Percentiles rank a stretch among this genome's conserved stretches.
Conservation (phyloP, 2,113 vertebrate genomes). For the Nanorana parkeri region DNA sequence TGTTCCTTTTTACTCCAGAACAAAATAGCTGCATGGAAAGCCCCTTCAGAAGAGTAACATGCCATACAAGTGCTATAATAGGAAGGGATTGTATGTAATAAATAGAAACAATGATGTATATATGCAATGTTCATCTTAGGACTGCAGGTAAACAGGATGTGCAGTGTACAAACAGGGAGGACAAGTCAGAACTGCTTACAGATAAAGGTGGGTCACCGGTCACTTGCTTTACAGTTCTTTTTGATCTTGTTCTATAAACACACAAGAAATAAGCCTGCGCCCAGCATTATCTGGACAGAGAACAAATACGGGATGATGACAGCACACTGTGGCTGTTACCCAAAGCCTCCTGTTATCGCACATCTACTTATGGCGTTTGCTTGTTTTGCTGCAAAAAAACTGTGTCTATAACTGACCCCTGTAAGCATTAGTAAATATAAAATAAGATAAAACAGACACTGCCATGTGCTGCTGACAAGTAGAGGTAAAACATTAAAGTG, state of each 20-base stretch:
- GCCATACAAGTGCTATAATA: neutral
- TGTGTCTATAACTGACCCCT: constrained; percentile 67
- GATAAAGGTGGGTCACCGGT: constrained; percentile 73
- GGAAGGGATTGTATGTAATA: neutral
- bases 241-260: constrained; percentile 82
- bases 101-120: neutral
- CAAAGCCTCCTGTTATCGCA: constrained; percentile 76
- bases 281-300: constrained; percentile 72
- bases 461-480: constrained; percentile 42
- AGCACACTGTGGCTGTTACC: constrained; percentile 76
- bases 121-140: constrained; percentile 21
- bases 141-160: constrained; percentile 39
- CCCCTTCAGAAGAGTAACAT: neutral
- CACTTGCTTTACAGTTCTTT: constrained; percentile 73
- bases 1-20: neutral
- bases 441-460: constrained; percentile 60
- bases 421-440: constrained; percentile 73
- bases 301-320: constrained; percentile 77
- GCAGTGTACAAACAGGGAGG: constrained; percentile 59
- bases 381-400: constrained; percentile 66
- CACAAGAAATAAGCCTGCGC: constrained; percentile 63
- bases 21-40: neutral
- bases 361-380: constrained; percentile 58
- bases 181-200: constrained; percentile 70
- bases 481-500: rapidly evolving